These are phyloP conservation scores for Drosophila fuyamai DNA, from an alignment of 1,140 invertebrate species.

Conservation along the genomic window DNA sequence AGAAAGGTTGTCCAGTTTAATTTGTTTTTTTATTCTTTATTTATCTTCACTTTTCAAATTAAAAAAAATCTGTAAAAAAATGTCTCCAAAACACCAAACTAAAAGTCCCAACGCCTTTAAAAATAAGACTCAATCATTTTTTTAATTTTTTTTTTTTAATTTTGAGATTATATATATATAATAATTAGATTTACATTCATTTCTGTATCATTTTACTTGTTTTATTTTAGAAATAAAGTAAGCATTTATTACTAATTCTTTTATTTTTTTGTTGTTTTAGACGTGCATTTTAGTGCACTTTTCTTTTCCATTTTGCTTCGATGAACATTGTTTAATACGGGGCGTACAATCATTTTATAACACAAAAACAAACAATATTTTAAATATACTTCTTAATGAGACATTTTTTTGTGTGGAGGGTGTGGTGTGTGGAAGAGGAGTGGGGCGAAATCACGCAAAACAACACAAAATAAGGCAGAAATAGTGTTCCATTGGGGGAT, in stretches of 20 bases:
- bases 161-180: constrained; percentile 82
- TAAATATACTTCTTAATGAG: constrained; percentile 65
- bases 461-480: constrained; percentile 50
- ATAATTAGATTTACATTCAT: constrained; percentile 82
- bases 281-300: constrained; percentile 71
- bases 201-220: constrained; percentile 81
- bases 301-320: constrained; percentile 60
- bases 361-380: constrained; percentile 81
- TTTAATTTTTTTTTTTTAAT: constrained; percentile 65
- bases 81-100: too few species aligned
- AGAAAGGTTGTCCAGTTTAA: too few species aligned
- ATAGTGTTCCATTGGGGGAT: constrained; percentile 22
- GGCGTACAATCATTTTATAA: constrained; percentile 70
- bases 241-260: constrained; percentile 80
- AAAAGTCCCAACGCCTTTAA: too few species aligned
- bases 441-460: constrained; percentile 36
- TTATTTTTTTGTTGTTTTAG: constrained; percentile 54
- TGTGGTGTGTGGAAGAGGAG: constrained; percentile 8
- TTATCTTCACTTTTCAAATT: too few species aligned
- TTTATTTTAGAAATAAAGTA: constrained; percentile 84
- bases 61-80: too few species aligned
- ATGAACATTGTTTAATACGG: constrained; percentile 74
- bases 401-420: constrained; percentile 29
- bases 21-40: too few species aligned
- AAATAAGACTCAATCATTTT: constrained; percentile 13